Conservation (phyloP, 1,140 invertebrate genomes). For the Bombus superbus region DNA sequence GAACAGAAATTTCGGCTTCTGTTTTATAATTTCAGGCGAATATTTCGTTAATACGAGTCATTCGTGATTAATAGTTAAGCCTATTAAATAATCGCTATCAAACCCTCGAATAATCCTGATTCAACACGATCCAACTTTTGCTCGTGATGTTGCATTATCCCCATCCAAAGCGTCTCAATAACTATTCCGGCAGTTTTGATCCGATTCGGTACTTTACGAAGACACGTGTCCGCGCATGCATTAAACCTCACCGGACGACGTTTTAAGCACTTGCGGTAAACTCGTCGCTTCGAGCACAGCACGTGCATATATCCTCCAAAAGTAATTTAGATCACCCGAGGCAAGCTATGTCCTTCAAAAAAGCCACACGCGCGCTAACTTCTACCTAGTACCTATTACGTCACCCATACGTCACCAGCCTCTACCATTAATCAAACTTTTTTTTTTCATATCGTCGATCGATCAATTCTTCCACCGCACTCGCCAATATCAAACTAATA, state of each 20-base stretch:
- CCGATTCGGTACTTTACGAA: constrained; percentile 6
- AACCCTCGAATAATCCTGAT: background rate
- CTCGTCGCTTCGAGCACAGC: background rate
- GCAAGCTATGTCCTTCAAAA: background rate
- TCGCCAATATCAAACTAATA: background rate
- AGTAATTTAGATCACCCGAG: background rate
- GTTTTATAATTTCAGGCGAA: no score
- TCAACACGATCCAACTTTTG: background rate
- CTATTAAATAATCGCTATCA: no score
- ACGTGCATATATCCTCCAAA: background rate
- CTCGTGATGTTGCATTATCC: background rate
- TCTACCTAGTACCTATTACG: background rate
- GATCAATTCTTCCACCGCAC: background rate
- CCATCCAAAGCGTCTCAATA: background rate
- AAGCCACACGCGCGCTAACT: background rate
- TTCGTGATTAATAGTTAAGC: no score
- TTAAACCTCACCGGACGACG: background rate
- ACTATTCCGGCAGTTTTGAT: background rate
- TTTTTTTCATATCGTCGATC: background rate
- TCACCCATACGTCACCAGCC: background rate
- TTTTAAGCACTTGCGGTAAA: constrained; percentile 10
- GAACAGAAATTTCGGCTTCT: no score
- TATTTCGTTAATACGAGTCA: no score
- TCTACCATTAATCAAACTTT: constrained; percentile 1
- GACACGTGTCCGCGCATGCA: constrained; percentile 13